A percentile compares a stretch with the other conserved stretches of the same genome.
Evolutionary conservation across 2,797 vertebrate genomes (phyloP).

Genomic region (Artibeus lituratus): DNA sequence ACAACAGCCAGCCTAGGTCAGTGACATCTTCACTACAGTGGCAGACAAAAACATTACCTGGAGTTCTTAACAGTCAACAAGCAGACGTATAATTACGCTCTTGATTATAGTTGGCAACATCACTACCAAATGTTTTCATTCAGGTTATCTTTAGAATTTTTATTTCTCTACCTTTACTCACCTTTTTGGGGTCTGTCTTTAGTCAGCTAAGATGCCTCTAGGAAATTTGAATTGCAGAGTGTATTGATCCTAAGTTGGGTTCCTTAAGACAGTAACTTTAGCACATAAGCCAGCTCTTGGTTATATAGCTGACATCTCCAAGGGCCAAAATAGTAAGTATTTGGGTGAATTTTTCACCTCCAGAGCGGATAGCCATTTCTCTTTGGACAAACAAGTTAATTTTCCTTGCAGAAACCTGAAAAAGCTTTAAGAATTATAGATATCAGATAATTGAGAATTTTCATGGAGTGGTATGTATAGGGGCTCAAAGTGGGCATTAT

Average conservation of each 20-base stretch:
- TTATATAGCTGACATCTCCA: not conserved
- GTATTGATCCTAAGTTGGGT: not conserved
- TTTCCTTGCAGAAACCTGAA: not conserved
- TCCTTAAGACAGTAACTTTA: not conserved
- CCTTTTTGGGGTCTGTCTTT: not conserved
- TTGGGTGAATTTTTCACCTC: not conserved
- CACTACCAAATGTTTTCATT: not conserved
- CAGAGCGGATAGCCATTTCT: not conserved
- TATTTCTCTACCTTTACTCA: not conserved
- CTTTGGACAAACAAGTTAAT: not conserved
- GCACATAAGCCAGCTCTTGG: not conserved
- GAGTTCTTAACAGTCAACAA: not conserved
- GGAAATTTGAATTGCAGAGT: not conserved
- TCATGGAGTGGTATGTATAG: not conserved
- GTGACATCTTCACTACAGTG: not conserved
- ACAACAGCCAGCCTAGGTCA: not conserved
- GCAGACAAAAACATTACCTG: not conserved
- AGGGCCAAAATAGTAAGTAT: not conserved
- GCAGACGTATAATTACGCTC: not conserved
- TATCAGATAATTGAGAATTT: not conserved
- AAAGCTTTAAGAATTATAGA: not conserved
- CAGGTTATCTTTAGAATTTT: not conserved
- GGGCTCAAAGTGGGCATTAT: not conserved
- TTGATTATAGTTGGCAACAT: not conserved
- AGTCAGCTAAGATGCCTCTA: not conserved